Conservation (phyloP, 2,888 invertebrate species). For the Bursaphelenchus okinawaensis region DNA sequence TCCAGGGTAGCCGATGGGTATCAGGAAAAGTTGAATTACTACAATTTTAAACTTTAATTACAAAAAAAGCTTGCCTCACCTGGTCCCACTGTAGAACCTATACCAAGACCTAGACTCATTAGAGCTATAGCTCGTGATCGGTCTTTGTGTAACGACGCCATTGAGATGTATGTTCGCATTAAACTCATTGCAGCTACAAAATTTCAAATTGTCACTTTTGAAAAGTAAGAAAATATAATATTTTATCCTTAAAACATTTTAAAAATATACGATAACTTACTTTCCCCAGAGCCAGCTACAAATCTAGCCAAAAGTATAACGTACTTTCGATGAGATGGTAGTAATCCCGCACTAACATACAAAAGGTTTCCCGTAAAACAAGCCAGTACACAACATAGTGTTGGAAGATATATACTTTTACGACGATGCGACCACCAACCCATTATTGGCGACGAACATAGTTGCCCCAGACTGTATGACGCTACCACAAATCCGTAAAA, state of each 20-base stretch:
- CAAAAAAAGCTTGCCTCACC: too few relatives aligned
- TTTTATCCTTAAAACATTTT: not conserved
- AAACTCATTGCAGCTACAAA: not conserved
- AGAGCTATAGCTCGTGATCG: not conserved
- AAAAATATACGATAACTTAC: slow-evolving; percentile 5
- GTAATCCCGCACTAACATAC: slow-evolving; percentile 17
- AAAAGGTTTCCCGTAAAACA: not conserved
- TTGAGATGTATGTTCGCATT: not conserved
- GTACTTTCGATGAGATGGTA: slow-evolving; percentile 19
- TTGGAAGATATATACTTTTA: not conserved
- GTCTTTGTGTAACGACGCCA: not conserved
- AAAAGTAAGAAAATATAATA: not conserved
- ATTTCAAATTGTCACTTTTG: not conserved
- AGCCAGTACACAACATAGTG: not conserved
- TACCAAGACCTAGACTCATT: slow-evolving; percentile 4
- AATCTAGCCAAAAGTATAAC: slow-evolving; percentile 19
- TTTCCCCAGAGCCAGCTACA: slow-evolving; percentile 20
- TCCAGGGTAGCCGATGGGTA: slow-evolving; percentile 14
- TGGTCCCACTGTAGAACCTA: slow-evolving; percentile 11
- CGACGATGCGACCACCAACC: not conserved
- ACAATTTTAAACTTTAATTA: slow-evolving; percentile 10
- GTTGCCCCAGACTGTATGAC: slow-evolving; percentile 32
- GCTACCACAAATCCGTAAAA: slow-evolving; percentile 35
- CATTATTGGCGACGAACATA: slow-evolving; percentile 13
- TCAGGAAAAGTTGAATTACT: slow-evolving; percentile 15